These are phyloP conservation scores for Planiliza haematocheilus DNA, from an alignment of 2,113 vertebrate species.

Conservation along the genomic window DNA sequence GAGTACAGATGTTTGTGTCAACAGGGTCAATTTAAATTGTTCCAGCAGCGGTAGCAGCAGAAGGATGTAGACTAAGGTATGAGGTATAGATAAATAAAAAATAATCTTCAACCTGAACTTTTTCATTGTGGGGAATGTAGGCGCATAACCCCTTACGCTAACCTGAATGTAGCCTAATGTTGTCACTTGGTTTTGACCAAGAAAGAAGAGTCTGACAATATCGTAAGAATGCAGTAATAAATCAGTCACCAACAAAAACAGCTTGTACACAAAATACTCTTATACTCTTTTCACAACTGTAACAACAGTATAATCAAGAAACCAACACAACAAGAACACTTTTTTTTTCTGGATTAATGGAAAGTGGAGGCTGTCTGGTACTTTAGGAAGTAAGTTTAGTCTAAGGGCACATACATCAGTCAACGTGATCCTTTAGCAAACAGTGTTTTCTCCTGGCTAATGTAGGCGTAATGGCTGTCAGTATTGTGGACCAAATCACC, in stretches of 20 bases:
- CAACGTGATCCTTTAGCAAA: too few relatives aligned
- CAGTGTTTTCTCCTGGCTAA: too few relatives aligned
- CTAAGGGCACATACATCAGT: too few relatives aligned
- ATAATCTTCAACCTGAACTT: not conserved
- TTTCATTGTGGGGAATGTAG: not conserved
- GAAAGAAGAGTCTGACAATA: not conserved
- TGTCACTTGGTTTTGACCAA: too few relatives aligned
- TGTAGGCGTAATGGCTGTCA: too few relatives aligned
- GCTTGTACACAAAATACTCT: not conserved
- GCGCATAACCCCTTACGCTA: too few relatives aligned
- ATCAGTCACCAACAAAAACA: not conserved
- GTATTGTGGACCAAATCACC: too few relatives aligned
- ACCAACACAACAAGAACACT: not conserved
- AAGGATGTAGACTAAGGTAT: not conserved
- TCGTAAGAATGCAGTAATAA: not conserved
- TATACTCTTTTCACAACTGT: not conserved
- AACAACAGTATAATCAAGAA: not conserved
- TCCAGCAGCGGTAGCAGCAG: not conserved
- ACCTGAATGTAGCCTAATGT: too few relatives aligned
- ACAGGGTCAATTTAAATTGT: accelerated
- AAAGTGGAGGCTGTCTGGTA: not conserved
- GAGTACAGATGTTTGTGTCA: too few relatives aligned
- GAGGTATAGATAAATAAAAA: not conserved
- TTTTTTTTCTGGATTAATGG: not conserved
- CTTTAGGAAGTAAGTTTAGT: too few relatives aligned